Evolutionary conservation across 1,140 invertebrate genomes (phyloP), one percentile per base, ranked within the genome.

Genomic region (Brachionus paranguensis): DNA sequence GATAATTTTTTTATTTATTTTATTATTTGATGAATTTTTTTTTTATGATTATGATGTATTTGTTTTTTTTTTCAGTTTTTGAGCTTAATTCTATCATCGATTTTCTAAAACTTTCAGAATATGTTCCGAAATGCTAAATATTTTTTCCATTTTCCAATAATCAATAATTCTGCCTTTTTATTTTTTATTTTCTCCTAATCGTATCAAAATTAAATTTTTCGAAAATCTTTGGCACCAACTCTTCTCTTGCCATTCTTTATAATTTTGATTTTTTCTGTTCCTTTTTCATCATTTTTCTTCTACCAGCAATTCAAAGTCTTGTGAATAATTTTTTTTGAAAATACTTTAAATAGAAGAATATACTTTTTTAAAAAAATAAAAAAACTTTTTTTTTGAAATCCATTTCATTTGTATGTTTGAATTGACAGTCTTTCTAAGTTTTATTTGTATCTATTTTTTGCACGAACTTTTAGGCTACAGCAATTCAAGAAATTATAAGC

Each of bases 111-210:
- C 17, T 43, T 72, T 72, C 37, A 43, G 29, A 41, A 41, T 72
- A 41, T 72, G 17, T 41, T 72, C 17, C 41, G 10, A 72, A 72
- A 68, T 68, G 65, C 65, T 68, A 68, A 68, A 68, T 68, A 68
- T 72, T 72, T 29, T 72, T 41, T 41, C 53, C 53, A 72, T 72
- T 72, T 72, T 72, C 68, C 68, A 72, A 72, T 72, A 72, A 72
- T 72, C 68, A 72, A 72, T 72, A 72, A 72, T 72, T 20, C 41
- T 41, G 29, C 37, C 65, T 33, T 68, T 68, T 68, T 68, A 14
- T 41, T 68, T 24, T n/a, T 33, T 45, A 0, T 43, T 72, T 41
- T 72, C 43, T 41, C 33, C 41, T 72, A 60, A 60, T 60, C 53
- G 53, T 60, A 20, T 60, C n/a, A 60, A 60, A 60, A 60, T 60